Base-by-base conservation (phyloP, 2,797 vertebrate genomes). In the Leuciscus waleckii region DNA sequence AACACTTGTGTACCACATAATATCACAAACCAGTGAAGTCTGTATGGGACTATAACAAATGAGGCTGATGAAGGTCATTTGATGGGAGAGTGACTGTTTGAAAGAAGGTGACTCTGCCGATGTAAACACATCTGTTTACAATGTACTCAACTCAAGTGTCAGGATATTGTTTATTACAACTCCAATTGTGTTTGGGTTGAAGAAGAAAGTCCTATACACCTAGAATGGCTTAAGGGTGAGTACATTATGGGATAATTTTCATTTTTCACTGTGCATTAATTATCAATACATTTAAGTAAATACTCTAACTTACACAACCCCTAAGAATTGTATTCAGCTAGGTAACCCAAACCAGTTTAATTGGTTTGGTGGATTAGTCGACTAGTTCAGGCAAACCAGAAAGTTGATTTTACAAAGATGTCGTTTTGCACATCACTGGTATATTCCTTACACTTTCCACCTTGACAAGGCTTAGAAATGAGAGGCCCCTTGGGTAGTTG, bases 391-490 rank as follows among this genome's bases (percentile, higher is more conserved):
- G 23, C 54, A 41, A 23, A 41, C 11, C 41, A 9, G 10, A 11
- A 26, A 17, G 67, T 41, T 54, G 21, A 54, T 39, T 69, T 37
- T 51, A 32, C 43, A 79, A 46, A 51, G 3, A 54, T 26, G 21
- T 29, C 5, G 8, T 71, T 81, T 69, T 56, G 8, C 9, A 7
- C n/a, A 7, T 56, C 11, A 16, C 11, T 26, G 23, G 8, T 54
- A n/a, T 11, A 32, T 41, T 43, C 19, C 1, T 41, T 46, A 39
- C 39, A n/a, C 54, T 29, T 19, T 16, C 6, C 32, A 85, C 51
- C 46, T 79, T 79, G 51, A 71, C 39, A n/a, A 74, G 43, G 49
- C 54, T 76, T 9, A 78, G 41, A 49, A 87, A 87, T 87, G 9
- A 80, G 61, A 79, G 58, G 37, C 7, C 70, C 79, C 74, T 11